These are phyloP conservation scores for Montipora efflorescens DNA, from an alignment of 64 coral and sea anemone genomes.

Conservation along the genomic window DNA sequence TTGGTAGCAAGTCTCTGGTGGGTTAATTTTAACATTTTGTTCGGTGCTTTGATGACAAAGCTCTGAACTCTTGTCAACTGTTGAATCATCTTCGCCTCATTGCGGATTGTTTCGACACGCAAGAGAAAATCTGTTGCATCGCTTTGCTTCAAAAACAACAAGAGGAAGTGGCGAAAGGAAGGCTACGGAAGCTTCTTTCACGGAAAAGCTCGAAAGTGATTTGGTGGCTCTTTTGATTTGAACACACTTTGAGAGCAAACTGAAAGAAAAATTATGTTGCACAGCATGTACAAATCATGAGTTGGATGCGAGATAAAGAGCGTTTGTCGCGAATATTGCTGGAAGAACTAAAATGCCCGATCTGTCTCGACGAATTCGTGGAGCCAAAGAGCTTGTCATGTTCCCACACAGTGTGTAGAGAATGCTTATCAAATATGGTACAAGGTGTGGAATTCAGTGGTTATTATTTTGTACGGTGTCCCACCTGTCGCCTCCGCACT, in stretches of 20 bases:
- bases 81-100: too few relatives aligned
- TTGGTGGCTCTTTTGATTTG: too few relatives aligned
- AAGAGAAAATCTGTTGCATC: too few relatives aligned
- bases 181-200: background rate
- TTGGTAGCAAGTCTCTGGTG: too few relatives aligned
- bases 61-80: too few relatives aligned
- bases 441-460: background rate
- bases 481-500: slow-evolving; percentile 49
- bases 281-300: background rate
- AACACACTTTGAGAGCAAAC: too few relatives aligned
- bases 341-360: slow-evolving; percentile 62
- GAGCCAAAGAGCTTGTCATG: slow-evolving; percentile 63
- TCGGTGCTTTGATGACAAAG: too few relatives aligned
- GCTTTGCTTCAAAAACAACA: background rate
- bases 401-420: slow-evolving; percentile 52
- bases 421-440: slow-evolving; percentile 47
- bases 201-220: too few relatives aligned
- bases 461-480: slow-evolving; percentile 27
- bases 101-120: too few relatives aligned
- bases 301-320: slow-evolving; percentile 26
- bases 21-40: too few relatives aligned
- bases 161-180: background rate
- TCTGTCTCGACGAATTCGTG: slow-evolving; percentile 72
- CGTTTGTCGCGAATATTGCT: slow-evolving; percentile 35
- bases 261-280: too few relatives aligned